A percentile compares a stretch with the other conserved stretches of the same genome.
These are phyloP conservation scores for Eristalis tenax DNA, from an alignment of 2,888 invertebrate genomes.

Conservation along the genomic window DNA sequence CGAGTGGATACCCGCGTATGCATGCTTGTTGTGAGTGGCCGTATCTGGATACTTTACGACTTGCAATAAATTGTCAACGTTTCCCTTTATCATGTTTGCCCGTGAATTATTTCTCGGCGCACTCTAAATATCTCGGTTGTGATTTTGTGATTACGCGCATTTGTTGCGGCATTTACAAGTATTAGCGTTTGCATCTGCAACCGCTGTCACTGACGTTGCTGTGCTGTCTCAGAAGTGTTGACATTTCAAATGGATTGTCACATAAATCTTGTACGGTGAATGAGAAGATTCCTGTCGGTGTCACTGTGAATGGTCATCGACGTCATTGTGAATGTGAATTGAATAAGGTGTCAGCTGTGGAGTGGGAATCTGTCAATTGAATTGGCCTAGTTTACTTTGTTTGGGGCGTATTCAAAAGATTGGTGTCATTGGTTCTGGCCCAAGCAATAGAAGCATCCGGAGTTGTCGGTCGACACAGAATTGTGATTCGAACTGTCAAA, in stretches of 20 bases:
- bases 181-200: constrained; percentile 22
- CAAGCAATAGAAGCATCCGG: too few relatives aligned
- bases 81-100: constrained; percentile 21
- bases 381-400: too few relatives aligned
- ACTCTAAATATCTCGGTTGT: constrained; percentile 4
- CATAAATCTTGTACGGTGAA: background rate
- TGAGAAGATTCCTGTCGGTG: background rate
- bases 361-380: too few relatives aligned
- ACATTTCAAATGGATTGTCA: background rate
- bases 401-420: too few relatives aligned
- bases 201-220: background rate
- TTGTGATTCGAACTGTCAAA: too few relatives aligned
- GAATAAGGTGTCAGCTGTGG: background rate
- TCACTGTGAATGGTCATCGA: background rate
- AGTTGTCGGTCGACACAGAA: too few relatives aligned
- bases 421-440: too few relatives aligned
- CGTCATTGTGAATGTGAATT: background rate
- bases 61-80: constrained; percentile 18
- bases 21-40: background rate
- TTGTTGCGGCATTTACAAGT: constrained; percentile 16
- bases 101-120: constrained; percentile 25
- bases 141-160: constrained; percentile 3
- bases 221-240: background rate
- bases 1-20: background rate
- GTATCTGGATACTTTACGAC: constrained; percentile 2